Evolutionary conservation across 2,113 vertebrate species (phyloP).

Genomic region (Laterallus jamaicensis): DNA sequence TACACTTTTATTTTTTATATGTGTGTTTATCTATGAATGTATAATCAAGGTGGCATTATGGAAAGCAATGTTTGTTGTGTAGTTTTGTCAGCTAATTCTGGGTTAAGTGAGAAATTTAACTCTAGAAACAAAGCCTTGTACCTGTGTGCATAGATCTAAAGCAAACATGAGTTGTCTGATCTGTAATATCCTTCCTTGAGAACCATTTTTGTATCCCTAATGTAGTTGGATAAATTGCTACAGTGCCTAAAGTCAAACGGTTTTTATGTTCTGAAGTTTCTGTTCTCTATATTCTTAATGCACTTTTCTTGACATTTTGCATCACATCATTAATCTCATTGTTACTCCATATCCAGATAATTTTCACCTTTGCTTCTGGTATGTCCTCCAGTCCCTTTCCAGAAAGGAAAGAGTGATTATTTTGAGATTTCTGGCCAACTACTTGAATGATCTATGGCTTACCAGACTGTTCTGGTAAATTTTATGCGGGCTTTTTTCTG

Average conservation of each 20-base stretch:
- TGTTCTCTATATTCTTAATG: not conserved
- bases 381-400: not conserved
- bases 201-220: not conserved
- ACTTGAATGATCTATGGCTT: not conserved
- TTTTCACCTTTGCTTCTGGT: not conserved
- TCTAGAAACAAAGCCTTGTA: not conserved
- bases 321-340: not conserved
- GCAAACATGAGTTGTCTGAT: not conserved
- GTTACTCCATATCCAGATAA: not conserved
- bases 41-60: not conserved
- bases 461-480: not conserved
- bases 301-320: not conserved
- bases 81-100: not conserved
- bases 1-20: not conserved
- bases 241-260: not conserved
- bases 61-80: not conserved
- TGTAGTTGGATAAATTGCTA: not conserved
- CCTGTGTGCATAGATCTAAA: not conserved
- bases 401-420: not conserved
- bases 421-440: not conserved
- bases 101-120: not conserved
- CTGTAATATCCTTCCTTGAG: not conserved
- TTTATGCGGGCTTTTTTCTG: not conserved
- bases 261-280: not conserved
- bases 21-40: not conserved